Evolutionary conservation across 2,888 invertebrate genomes (phyloP).

Genomic region (Drosophila emarginata): DNA sequence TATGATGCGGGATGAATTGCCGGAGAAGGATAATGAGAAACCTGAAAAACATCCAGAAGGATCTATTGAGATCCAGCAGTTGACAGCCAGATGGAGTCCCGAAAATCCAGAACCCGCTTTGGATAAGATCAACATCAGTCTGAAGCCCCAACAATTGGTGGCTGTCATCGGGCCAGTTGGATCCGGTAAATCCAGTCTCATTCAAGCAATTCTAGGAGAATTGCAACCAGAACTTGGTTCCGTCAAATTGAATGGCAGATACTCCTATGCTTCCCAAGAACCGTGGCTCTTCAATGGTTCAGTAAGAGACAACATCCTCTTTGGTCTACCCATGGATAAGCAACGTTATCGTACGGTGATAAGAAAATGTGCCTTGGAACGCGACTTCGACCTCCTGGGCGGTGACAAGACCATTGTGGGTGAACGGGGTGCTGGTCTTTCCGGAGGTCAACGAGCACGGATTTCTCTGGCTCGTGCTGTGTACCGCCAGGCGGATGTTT

Average conservation of each 20-base stretch:
- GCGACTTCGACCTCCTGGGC: constrained; percentile 85
- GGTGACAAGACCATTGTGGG: constrained; percentile 88
- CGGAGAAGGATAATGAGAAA: constrained; percentile 28
- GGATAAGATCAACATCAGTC: constrained; percentile 18
- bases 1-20: constrained; percentile 85
- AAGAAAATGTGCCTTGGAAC: constrained; percentile 77
- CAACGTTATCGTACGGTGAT: constrained; percentile 85
- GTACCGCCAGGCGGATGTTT: constrained; percentile 92
- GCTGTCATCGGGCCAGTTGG: constrained; percentile 95
- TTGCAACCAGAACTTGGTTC: constrained; percentile 83
- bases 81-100: constrained; percentile 86
- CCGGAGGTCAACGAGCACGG: constrained; percentile 94
- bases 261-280: constrained; percentile 87
- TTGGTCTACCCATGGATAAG: constrained; percentile 86
- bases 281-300: constrained; percentile 87
- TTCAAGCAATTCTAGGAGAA: constrained; percentile 85
- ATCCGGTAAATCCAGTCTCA: constrained; percentile 87
- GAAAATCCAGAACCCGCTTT: constrained; percentile 65
- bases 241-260: constrained; percentile 83
- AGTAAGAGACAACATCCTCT: constrained; percentile 89
- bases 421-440: constrained; percentile 89
- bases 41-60: constrained; percentile 47
- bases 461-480: constrained; percentile 94
- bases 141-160: constrained; percentile 27
- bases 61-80: constrained; percentile 84